Base-by-base conservation (phyloP, 2,113 vertebrate species). In the Psilopsiagon aymara region DNA sequence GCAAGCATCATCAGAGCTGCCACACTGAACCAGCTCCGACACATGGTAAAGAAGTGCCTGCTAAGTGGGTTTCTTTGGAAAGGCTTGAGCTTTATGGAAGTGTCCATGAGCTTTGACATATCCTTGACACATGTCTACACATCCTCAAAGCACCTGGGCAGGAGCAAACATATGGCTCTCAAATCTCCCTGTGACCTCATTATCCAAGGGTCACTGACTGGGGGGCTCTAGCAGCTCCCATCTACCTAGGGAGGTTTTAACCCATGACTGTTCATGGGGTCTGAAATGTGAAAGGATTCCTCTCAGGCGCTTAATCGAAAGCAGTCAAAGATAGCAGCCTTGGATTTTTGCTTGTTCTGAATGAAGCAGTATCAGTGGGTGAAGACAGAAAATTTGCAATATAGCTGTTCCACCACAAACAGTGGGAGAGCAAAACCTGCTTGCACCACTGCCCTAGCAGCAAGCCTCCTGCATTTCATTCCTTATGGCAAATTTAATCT, bases 91-190 rank as follows among this genome's bases (percentile, higher is more conserved):
- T 94, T 85, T 89, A 63, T 28, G 52, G 41, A 94, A 82, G 74
- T 80, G 82, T 87, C 86, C 70, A 11, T 92, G 92, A 95, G 96
- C 81, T 96, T 63, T 95, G 88, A 92, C 94, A 91, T 95, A 92
- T 91, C 77, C 77, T 97, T 96, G 96, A 91, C 86, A 94, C 86
- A 89, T 80, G 92, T 96, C 94, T 89, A 96, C 92, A 97, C 94
- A 96, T 94, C 94, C 96, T 95, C 74, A 86, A 69, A 94, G 89
- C 95, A 96, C 95, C 95, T 95, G 81, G 86, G 17, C 67, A 94
- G 77, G 86, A 70, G 53, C 92, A 95, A 94, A 87, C 88, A 95
- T 66, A 89, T 63, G 92, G 83, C 78, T 91, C 91, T 92, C 75
- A 91, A 96, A 94, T 92, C 86, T 96, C 63, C 17, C 63, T 0